Base-by-base conservation (phyloP, 2,888 invertebrate species). In the Amblyteles armatorius region DNA sequence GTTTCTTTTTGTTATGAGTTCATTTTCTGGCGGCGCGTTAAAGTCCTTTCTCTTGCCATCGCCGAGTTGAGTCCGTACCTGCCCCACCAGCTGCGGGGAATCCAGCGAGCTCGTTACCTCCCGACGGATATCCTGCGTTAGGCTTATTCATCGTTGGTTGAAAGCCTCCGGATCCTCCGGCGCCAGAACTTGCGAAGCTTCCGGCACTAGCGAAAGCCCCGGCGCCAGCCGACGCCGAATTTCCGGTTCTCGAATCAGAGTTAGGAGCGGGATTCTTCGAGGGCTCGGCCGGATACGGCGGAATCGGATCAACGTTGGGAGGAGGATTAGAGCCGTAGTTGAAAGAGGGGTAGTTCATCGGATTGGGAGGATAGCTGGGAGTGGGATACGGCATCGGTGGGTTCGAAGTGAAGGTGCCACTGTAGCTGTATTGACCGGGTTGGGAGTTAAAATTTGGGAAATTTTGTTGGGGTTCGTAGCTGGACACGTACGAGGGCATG, bases 161-260 rank as follows among this genome's bases (percentile, higher is more conserved):
- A 79, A 11, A 86, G 71, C 60, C 83, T 33, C 86, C 84, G 11
- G 69, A 68, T 50, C 87, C 83, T 50, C 87, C 84, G 2, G 83
- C 60, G 9, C 87, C 82, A 7, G 88, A 84, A 72, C 83, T 86
- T 7, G 88, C 88, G 36, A 82, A 87, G 57, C 88, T 86, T 74
- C 88, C 86, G 9, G 88, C 87, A 78, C 85, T 85, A 6, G 87
- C 87, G 72, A 87, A 89, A 55, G 88, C 81, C 13, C 86, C 87
- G 19, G 79, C 72, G 55, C 81, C 77, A 13, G 79, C 79, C 16
- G 82, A 67, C 72, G 67, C 29, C 57, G 76, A 80, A 29, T 48
- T 71, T 76, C 76, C 85, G 68, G 68, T 52, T 40, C 73, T 11
- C 50, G 82, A 63, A 77, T 68, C 60, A 36, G 33, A 48, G 44